These are phyloP conservation scores for Rallus limicola DNA, from an alignment of 2,113 vertebrate species.

Conservation along the genomic window DNA sequence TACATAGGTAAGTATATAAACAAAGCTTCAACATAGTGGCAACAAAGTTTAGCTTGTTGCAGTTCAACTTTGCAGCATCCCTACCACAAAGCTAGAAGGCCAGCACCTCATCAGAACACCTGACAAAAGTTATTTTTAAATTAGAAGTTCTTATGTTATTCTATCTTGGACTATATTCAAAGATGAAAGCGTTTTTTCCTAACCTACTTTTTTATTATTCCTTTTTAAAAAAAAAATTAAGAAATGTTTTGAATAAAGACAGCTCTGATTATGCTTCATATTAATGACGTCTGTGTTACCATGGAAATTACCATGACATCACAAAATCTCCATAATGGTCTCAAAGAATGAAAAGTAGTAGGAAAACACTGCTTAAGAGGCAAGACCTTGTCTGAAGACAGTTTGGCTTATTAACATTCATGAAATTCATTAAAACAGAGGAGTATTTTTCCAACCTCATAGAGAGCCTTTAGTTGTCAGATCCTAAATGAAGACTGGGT, in stretches of 20 bases:
- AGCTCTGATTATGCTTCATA: neutral
- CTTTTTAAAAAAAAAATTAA: neutral
- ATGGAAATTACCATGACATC: constrained; percentile 8
- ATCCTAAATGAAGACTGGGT: neutral
- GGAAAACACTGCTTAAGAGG: constrained; percentile 35
- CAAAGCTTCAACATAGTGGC: neutral
- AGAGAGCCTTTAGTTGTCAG: neutral
- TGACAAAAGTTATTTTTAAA: neutral
- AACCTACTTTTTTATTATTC: neutral
- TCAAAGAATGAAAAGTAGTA: constrained; percentile 32
- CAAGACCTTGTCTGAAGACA: constrained; percentile 1
- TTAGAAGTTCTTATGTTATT: fast-evolving
- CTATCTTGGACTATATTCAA: neutral
- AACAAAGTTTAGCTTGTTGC: constrained; percentile 24
- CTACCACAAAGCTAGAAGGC: neutral
- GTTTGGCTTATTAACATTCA: constrained; percentile 18
- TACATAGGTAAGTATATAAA: neutral
- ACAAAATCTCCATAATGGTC: constrained; percentile 1
- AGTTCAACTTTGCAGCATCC: neutral
- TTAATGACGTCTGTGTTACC: neutral
- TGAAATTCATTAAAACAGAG: constrained; percentile 5
- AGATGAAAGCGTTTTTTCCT: neutral
- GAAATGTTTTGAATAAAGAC: neutral
- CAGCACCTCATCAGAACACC: neutral
- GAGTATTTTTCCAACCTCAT: neutral